Percentiles rank a stretch among this genome's conserved stretches.
phyloP scores from a whole-genome alignment of 1,140 invertebrate species.

The Nephila pilipes region DNA sequence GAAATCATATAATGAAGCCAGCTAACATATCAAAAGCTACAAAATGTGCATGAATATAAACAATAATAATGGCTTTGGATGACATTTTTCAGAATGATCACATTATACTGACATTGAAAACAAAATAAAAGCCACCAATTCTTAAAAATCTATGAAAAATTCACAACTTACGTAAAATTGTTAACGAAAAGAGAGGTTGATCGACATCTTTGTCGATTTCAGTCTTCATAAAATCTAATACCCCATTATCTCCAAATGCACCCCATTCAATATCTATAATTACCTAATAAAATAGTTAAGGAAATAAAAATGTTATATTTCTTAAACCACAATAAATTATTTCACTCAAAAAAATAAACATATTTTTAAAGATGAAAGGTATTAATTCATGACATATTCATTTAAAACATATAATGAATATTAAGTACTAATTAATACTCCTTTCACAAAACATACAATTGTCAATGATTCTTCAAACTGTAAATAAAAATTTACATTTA shows the following conservation, averaged over 20 bases:
- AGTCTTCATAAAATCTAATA: slow-evolving; percentile 88
- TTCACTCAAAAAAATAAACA: not conserved
- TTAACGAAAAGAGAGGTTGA: slow-evolving; percentile 81
- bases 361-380: not conserved
- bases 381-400: not conserved
- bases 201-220: slow-evolving; percentile 86
- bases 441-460: too few relatives aligned
- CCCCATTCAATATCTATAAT: slow-evolving; percentile 92
- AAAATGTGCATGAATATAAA: not conserved
- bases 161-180: slow-evolving; percentile 78
- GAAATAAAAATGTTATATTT: too few relatives aligned
- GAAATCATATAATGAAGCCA: too few relatives aligned
- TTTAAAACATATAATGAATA: too few relatives aligned
- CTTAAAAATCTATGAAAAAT: not conserved
- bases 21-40: too few relatives aligned
- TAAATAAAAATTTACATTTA: too few relatives aligned
- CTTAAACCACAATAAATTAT: too few relatives aligned
- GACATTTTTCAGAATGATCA: too few relatives aligned
- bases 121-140: not conserved
- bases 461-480: too few relatives aligned
- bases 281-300: slow-evolving; percentile 85
- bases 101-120: not conserved
- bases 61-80: not conserved
- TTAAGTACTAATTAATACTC: too few relatives aligned
- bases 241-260: slow-evolving; percentile 91